Evolutionary conservation across 2,113 vertebrate species (phyloP).

Genomic region (Paracanthobrama guichenoti): DNA sequence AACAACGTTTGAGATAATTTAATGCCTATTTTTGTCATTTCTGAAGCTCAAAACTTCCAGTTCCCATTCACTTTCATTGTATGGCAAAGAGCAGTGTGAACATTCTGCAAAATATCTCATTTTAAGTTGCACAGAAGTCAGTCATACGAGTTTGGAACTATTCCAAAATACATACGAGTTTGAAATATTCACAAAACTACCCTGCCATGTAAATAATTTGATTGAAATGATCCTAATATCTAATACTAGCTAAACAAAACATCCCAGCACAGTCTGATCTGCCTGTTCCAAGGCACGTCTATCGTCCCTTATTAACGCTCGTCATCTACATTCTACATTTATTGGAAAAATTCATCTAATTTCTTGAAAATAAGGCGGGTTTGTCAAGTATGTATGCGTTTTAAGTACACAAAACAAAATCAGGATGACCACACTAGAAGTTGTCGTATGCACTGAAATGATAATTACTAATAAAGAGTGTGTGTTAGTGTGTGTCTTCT

Average conservation of each 20-base stretch:
- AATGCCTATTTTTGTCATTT: background rate
- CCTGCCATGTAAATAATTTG: background rate
- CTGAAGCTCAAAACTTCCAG: background rate
- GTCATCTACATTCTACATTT: slow-evolving; percentile 2
- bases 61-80: background rate
- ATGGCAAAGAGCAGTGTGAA: background rate
- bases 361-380: background rate
- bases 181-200: background rate
- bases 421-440: background rate
- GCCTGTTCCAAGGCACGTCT: slow-evolving; percentile 5
- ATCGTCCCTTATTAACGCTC: slow-evolving; percentile 3
- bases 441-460: background rate
- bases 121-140: background rate
- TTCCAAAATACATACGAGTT: background rate
- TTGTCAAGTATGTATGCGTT: background rate
- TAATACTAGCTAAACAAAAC: slow-evolving; percentile 11
- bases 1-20: background rate
- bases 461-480: background rate
- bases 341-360: background rate
- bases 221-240: slow-evolving; percentile 4
- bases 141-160: background rate
- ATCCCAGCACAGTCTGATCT: background rate
- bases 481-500: background rate
- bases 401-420: background rate
- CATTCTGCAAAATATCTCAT: background rate